These are phyloP conservation scores for Palythoa grandiflora DNA, from an alignment of 92 coral and sea anemone genomes.

Conservation along the genomic window DNA sequence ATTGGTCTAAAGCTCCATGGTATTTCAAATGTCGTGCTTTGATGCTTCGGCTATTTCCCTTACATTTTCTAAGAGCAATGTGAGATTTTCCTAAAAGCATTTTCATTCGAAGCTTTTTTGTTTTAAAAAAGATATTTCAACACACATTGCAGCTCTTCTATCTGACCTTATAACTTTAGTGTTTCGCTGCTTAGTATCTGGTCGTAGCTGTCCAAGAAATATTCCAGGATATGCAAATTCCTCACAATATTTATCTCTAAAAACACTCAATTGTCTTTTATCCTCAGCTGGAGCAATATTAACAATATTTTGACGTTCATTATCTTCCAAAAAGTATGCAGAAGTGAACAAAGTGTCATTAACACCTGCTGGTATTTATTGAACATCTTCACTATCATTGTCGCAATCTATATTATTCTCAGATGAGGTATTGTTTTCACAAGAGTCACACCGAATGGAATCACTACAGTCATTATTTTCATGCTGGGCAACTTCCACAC, in stretches of 20 bases:
- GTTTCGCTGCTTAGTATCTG: slow-evolving; percentile 20
- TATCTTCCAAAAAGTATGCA: slow-evolving; percentile 72
- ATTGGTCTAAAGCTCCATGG: slow-evolving; percentile 55
- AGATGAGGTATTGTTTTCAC: slow-evolving; percentile 15
- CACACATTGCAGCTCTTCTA: slow-evolving; percentile 66
- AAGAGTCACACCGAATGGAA: too few species aligned
- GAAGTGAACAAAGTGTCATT: slow-evolving; percentile 60
- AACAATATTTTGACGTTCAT: slow-evolving; percentile 65
- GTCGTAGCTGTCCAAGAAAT: slow-evolving; percentile 24
- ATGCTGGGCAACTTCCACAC: slow-evolving; percentile 37
- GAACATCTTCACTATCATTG: slow-evolving; percentile 65
- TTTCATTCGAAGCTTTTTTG: slow-evolving; percentile 78
- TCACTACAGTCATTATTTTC: slow-evolving; percentile 36
- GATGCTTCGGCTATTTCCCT: slow-evolving; percentile 54
- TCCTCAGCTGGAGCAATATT: slow-evolving; percentile 82
- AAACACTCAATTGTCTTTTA: slow-evolving; percentile 68
- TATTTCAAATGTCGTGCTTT: slow-evolving; percentile 70
- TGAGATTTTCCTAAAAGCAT: slow-evolving; percentile 63
- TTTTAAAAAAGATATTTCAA: slow-evolving; percentile 57
- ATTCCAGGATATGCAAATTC: slow-evolving; percentile 86
- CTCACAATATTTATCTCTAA: slow-evolving; percentile 71
- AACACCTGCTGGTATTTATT: slow-evolving; percentile 53
- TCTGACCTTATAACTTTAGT: slow-evolving; percentile 56
- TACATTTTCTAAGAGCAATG: slow-evolving; percentile 62
- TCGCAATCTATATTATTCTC: slow-evolving; percentile 27